Evolutionary conservation across 2,797 vertebrate species (phyloP), one percentile per base, ranked within the genome.

Genomic region (Silurus aristotelis): DNA sequence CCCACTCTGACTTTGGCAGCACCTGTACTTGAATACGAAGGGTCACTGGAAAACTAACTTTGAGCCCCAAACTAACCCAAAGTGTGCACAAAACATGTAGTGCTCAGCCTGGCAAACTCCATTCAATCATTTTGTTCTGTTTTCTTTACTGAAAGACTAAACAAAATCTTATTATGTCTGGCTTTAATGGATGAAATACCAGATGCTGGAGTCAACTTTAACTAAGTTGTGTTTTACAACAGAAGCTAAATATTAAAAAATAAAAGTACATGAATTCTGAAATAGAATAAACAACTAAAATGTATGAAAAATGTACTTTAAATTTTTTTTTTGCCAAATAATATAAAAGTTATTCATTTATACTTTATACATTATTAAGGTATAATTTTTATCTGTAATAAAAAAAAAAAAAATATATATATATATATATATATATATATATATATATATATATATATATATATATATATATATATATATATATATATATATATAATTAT

Each of bases 1-100:
- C 58, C 82, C 58, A 66, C 75, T 80, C 76, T 63, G 13, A 71
- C 80, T 38, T 46, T 27, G 22, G 52, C 70, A 70, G 56, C 58
- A 66, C 68, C 77, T 31, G 43, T 61, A 38, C 25, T 72, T 68
- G 56, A 88, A 81, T 85, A 82, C 72, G 46, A 83, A 83, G 81
- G 75, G 85, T 87, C 86, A 78, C 20, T 73, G 46, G 27, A 71
- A 75, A 60, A 67, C 61, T 63, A 73, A 22, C 38, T 25, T 76
- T 56, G 25, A 75, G 22, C 20, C 27, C 48, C 6, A 60, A 79
- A 13, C 52, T 79, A 80, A 61, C 48, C 5, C n/a, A 38, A 60
- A 58, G 13, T 52, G 56, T 67, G 43, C 5, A 72, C 12, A 46
- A 68, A 58, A 84, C 6, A 17, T 52, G 13, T 46, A 14, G 46